phyloP scores from a whole-genome alignment of 2,888 invertebrate genomes.

The Slavum lentiscoides region DNA sequence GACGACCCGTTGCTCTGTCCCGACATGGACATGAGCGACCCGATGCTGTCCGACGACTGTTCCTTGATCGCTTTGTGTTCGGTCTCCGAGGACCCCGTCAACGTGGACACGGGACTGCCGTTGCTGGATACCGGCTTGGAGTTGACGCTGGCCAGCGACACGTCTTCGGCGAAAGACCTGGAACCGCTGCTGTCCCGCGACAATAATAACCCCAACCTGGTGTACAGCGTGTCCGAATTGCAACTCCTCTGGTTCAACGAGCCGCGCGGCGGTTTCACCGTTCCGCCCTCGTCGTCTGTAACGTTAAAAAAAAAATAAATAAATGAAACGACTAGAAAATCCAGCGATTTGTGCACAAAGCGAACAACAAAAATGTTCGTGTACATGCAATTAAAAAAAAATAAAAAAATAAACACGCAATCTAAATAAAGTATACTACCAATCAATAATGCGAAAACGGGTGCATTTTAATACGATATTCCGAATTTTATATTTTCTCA shows the following conservation, averaged over 20 bases:
- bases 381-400: background rate
- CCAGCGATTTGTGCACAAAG: conserved; percentile 17
- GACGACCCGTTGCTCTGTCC: conserved; percentile 79
- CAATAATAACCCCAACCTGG: conserved; percentile 78
- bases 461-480: no score
- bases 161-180: conserved; percentile 62
- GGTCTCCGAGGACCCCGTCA: conserved; percentile 82
- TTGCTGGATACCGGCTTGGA: conserved; percentile 75
- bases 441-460: no score
- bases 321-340: background rate
- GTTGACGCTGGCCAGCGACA: conserved; percentile 65
- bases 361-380: background rate
- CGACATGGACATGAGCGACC: conserved; percentile 71
- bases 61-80: conserved; percentile 63
- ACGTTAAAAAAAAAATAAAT: no score
- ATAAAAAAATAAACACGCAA: background rate
- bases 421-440: background rate
- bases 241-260: conserved; percentile 60
- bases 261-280: conserved; percentile 67
- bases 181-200: conserved; percentile 56
- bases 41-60: conserved; percentile 71
- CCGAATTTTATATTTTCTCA: no score
- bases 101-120: conserved; percentile 85
- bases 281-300: conserved; percentile 63
- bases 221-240: conserved; percentile 78